Evolutionary conservation across 2,888 invertebrate genomes (phyloP).

Genomic region (Brachynemurus nebulosus): DNA sequence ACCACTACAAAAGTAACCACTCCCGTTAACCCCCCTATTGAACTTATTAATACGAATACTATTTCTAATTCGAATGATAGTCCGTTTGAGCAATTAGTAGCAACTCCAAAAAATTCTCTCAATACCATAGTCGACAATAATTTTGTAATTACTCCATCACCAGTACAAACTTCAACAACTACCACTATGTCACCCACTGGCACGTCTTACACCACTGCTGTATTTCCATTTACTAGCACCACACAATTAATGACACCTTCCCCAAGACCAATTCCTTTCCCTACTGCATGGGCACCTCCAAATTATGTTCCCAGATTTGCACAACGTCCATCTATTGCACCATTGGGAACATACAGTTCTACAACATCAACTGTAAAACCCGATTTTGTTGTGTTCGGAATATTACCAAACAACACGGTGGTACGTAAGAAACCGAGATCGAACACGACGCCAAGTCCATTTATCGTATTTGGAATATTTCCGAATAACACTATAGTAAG

Average conservation of each 20-base stretch:
- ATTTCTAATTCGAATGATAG: not conserved
- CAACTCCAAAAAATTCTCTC: not conserved
- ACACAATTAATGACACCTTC: conserved; percentile 8
- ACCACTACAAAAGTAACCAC: not conserved
- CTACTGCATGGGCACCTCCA: conserved; percentile 11
- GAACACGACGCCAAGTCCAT: conserved; percentile 53
- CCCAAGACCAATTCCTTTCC: conserved; percentile 14
- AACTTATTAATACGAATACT: not conserved
- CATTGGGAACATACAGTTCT: conserved; percentile 15
- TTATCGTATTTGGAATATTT: conserved; percentile 59
- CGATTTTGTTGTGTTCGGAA: conserved; percentile 58
- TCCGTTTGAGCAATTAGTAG: not conserved
- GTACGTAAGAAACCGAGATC: conserved; percentile 60
- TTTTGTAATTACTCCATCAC: no score
- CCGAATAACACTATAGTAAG: conserved; percentile 67
- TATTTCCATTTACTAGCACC: conserved; percentile 13
- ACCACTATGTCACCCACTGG: conserved; percentile 6
- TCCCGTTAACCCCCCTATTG: not conserved
- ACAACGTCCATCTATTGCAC: conserved; percentile 17
- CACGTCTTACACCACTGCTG: conserved; percentile 9
- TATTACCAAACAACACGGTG: conserved; percentile 65
- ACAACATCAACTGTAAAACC: conserved; percentile 16
- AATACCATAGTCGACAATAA: no score
- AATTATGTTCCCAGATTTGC: conserved; percentile 15
- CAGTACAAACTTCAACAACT: conserved; percentile 2